Evolutionary conservation across 2,888 invertebrate species (phyloP), one percentile per base, ranked within the genome.

Genomic region (Acleris holmiana): DNA sequence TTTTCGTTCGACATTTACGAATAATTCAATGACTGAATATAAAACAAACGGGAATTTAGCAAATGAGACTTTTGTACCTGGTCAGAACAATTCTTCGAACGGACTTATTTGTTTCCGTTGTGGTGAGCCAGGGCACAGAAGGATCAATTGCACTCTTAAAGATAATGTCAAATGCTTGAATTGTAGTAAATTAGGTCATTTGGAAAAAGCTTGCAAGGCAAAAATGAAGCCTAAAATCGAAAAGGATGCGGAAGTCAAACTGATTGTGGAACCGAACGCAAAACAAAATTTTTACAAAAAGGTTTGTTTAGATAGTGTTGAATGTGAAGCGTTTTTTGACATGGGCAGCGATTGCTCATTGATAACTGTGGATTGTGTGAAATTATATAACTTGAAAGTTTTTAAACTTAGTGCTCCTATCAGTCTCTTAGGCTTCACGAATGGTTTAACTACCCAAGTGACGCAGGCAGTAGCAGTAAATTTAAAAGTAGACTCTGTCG

Each of bases 121-220:
- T 25, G 51, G 51, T 15, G 51, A 29, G 7, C n/a, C 29, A 5
- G 51, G 51, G 51, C 51, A 51, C 13, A 51, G 17, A 51, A 25
- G 51, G 17, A 25, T 17, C 51, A 51, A 6, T n/a, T 51, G 51
- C 8, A 29, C 51, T 25, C 17, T 51, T 53, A 17, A 53, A 6
- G 53, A 53, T 40, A 35, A 13, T 10, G 53, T 35, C 2, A 35
- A 19, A 19, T 51, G 51, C 17, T 8, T 3, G 6, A 17, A n/a
- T 10, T 51, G 51, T 51, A 29, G 2, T 29, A 51, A 51, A 51
- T 17, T 51, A 13, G 44, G 44, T 2, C 44, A 46, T 46, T 46
- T 46, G 5, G 44, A 46, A 7, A 17, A n/a, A 17, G 44, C 44
- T 7, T 46, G 44, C n/a, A 46, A 46, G 6, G 17, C 44, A 5